Conservation (phyloP, 2,797 vertebrate species). For the Taenioides sp. region DNA sequence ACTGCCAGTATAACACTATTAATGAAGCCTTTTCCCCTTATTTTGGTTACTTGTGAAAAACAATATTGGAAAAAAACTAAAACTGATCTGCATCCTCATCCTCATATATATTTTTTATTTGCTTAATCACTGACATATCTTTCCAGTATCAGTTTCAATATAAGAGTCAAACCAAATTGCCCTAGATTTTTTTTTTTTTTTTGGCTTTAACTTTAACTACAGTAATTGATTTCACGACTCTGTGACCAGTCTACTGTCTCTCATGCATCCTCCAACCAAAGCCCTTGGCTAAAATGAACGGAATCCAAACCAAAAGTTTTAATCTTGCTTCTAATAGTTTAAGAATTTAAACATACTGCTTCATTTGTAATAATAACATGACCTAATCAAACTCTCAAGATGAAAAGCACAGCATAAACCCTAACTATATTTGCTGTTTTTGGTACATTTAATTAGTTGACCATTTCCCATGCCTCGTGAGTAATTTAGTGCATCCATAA, state of each 20-base stretch:
- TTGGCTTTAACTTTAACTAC: too few relatives aligned
- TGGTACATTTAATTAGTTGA: constrained; percentile 10
- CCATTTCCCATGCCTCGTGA: constrained; percentile 5
- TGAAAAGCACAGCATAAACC: not conserved
- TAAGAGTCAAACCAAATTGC: too few relatives aligned
- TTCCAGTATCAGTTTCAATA: too few relatives aligned
- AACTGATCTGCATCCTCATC: too few relatives aligned
- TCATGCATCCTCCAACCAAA: not conserved
- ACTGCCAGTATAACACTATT: not conserved
- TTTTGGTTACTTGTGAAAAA: too few relatives aligned
- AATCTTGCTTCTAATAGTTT: not conserved
- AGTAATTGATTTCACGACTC: too few relatives aligned
- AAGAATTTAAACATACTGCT: not conserved
- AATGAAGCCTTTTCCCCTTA: not conserved
- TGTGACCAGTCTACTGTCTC: not conserved
- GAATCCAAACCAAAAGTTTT: not conserved
- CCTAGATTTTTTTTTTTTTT: too few relatives aligned
- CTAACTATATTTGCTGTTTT: not conserved
- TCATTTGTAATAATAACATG: not conserved
- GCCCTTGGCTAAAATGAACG: not conserved
- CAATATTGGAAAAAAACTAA: too few relatives aligned
- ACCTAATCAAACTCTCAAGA: constrained; percentile 1
- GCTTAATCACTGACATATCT: too few relatives aligned
- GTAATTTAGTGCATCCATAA: constrained; percentile 27
- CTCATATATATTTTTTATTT: too few relatives aligned